Evolutionary conservation across 1,140 invertebrate species (phyloP).

Genomic region (Tetragonula clypearis): DNA sequence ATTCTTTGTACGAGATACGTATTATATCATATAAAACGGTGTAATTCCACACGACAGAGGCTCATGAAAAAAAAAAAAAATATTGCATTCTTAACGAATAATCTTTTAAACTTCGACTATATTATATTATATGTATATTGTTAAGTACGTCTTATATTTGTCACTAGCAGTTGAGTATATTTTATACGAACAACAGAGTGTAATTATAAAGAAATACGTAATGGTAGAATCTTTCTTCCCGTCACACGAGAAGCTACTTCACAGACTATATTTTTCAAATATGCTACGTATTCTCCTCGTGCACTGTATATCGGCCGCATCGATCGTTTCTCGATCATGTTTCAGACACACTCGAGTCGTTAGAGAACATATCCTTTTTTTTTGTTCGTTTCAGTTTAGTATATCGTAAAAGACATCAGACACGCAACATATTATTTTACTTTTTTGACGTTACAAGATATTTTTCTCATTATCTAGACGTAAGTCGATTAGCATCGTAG

Average conservation of each 20-base stretch:
- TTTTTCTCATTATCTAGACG: neutral
- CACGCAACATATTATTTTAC: neutral
- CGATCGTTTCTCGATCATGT: neutral
- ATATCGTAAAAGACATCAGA: neutral
- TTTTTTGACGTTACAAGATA: conserved; percentile 4
- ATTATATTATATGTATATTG: conserved; percentile 6
- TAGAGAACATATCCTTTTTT: neutral
- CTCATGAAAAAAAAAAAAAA: conserved; percentile 6
- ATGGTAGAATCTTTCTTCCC: neutral
- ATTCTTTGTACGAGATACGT: conserved; percentile 7
- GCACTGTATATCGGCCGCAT: neutral
- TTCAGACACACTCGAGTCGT: neutral
- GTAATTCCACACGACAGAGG: conserved; percentile 14
- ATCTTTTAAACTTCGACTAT: conserved; percentile 15
- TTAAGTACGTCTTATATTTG: conserved; percentile 10
- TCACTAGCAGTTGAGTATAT: conserved; percentile 11
- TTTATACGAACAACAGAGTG: conserved; percentile 26
- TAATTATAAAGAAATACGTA: conserved; percentile 8
- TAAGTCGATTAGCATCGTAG: neutral
- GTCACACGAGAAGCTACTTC: neutral
- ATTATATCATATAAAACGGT: neutral
- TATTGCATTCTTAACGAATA: neutral
- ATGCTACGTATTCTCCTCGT: neutral
- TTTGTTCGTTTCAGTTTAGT: neutral
- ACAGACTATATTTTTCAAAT: neutral